Conservation (phyloP, 2,888 invertebrate genomes). For the Pseudolycoriella hygida region DNA sequence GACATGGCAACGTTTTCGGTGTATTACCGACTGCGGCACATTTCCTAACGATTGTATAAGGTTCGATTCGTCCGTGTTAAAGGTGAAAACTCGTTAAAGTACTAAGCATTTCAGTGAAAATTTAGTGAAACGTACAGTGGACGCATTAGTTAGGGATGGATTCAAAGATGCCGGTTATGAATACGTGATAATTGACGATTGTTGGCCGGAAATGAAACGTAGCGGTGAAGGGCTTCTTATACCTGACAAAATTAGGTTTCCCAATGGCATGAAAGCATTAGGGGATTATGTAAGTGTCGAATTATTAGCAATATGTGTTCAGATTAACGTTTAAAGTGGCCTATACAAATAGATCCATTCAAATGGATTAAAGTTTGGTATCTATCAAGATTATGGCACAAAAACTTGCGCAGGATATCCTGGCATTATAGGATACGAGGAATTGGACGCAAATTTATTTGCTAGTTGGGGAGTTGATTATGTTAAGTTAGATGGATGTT, state of each 20-base stretch:
- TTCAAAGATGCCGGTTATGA: constrained; percentile 53
- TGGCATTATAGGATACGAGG: constrained; percentile 44
- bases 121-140: constrained; percentile 40
- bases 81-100: not conserved
- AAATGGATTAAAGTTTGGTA: constrained; percentile 55
- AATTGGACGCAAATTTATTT: constrained; percentile 52
- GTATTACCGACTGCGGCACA: constrained; percentile 37
- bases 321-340: not conserved
- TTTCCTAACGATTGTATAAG: constrained; percentile 45
- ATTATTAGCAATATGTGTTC: not conserved
- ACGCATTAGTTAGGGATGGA: constrained; percentile 44
- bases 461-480: constrained; percentile 66
- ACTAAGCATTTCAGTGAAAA: constrained; percentile 39
- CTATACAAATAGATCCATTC: constrained; percentile 38
- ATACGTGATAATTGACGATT: constrained; percentile 57
- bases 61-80: constrained; percentile 26
- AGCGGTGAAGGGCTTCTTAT: constrained; percentile 39
- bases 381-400: constrained; percentile 63
- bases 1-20: constrained; percentile 45
- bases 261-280: constrained; percentile 49
- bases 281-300: constrained; percentile 48
- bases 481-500: constrained; percentile 65
- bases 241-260: constrained; percentile 51
- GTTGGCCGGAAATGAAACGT: constrained; percentile 50
- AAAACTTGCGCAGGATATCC: constrained; percentile 63